Evolutionary conservation across 35 echinoderm and acorn worm genomes (phyloP).

Genomic region (Anneissia japonica): DNA sequence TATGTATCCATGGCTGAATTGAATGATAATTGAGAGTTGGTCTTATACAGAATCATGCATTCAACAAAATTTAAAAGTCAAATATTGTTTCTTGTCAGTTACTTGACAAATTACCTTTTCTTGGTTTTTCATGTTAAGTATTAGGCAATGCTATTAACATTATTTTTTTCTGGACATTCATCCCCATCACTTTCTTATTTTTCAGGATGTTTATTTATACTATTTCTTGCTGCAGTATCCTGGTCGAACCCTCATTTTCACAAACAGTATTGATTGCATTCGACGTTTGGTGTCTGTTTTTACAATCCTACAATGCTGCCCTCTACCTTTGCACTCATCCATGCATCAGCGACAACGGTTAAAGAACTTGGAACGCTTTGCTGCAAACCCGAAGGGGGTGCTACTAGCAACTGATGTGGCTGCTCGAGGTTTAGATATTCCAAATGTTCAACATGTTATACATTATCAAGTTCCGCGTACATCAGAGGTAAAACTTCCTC

Average conservation of each 20-base stretch:
- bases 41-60: no score
- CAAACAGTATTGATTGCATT: conserved; percentile 96
- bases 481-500: conserved; percentile 73
- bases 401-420: conserved; percentile 96
- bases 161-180: no score
- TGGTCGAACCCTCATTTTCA: conserved; percentile 79
- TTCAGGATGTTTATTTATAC: conserved; percentile 80
- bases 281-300: conserved; percentile 70
- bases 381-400: conserved; percentile 66
- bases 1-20: no score
- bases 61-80: no score
- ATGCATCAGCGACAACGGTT: conserved; percentile 92
- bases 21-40: no score
- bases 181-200: conserved; percentile 13
- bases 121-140: no score
- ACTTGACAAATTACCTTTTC: no score
- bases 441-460: conserved; percentile 92
- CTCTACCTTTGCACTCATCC: conserved; percentile 71
- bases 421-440: conserved; percentile 83
- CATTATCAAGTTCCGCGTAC: conserved; percentile 95
- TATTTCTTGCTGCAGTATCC: conserved; percentile 95
- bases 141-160: no score
- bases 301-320: conserved; percentile 51
- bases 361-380: conserved; percentile 90
- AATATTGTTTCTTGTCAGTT: no score